Percentiles rank a stretch among this genome's conserved stretches.
These are phyloP conservation scores for Synanthedon vespiformis DNA, from an alignment of 2,888 invertebrate species.

Conservation along the genomic window DNA sequence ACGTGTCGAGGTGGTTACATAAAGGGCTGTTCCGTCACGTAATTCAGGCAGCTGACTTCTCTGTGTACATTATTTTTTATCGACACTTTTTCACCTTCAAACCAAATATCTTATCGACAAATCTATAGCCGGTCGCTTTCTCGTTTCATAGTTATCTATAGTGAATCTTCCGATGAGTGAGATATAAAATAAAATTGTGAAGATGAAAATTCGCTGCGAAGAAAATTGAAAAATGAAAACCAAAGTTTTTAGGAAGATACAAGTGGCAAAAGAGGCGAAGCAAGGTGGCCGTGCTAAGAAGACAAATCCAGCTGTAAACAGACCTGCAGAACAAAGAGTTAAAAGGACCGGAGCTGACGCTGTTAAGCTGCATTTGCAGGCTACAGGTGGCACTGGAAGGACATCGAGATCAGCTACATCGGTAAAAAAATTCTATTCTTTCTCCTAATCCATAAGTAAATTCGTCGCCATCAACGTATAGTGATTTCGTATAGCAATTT, in stretches of 20 bases:
- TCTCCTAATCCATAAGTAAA: conserved; percentile 3
- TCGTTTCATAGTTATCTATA: conserved; percentile 18
- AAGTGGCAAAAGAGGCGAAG: conserved; percentile 22
- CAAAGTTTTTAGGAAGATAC: conserved; percentile 34
- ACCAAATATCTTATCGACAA: conserved; percentile 51
- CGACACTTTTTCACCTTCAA: conserved; percentile 46
- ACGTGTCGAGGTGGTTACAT: conserved; percentile 50
- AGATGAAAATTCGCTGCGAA: background rate
- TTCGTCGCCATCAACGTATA: background rate
- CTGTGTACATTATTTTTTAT: conserved; percentile 39
- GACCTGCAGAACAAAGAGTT: conserved; percentile 18
- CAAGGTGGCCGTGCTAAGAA: conserved; percentile 11
- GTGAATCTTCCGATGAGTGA: conserved; percentile 11
- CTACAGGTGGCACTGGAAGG: conserved; percentile 54
- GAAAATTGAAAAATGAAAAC: conserved; percentile 44
- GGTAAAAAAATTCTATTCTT: conserved; percentile 20
- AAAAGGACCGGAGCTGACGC: conserved; percentile 60
- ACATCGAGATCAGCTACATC: conserved; percentile 58
- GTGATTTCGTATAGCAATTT: no score
- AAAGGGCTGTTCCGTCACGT: conserved; percentile 51
- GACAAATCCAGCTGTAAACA: conserved; percentile 7
- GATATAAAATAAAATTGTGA: conserved; percentile 8
- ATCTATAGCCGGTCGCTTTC: conserved; percentile 21
- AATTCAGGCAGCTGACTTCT: conserved; percentile 29
- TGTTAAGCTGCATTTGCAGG: conserved; percentile 50